These are phyloP conservation scores for Caradrina kadenii DNA, from an alignment of 2,888 invertebrate species.

Conservation along the genomic window DNA sequence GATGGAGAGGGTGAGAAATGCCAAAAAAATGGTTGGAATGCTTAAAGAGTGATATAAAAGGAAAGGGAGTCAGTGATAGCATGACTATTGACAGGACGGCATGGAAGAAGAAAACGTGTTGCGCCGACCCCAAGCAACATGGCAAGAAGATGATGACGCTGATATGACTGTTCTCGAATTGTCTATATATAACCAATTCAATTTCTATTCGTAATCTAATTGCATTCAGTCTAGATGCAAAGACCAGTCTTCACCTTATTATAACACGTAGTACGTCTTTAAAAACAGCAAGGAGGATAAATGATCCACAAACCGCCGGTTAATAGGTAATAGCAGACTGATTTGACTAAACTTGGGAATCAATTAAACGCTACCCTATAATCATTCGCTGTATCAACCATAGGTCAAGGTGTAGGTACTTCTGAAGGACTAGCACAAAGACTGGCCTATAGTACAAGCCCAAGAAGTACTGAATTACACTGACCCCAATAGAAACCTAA, in stretches of 20 bases:
- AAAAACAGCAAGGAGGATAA: slow-evolving; percentile 1
- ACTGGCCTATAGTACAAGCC: slow-evolving; percentile 12
- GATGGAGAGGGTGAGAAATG: too few relatives aligned
- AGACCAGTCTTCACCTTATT: neutral
- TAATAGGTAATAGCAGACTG: neutral
- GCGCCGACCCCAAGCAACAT: too few relatives aligned
- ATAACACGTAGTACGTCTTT: neutral
- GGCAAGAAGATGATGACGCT: too few relatives aligned
- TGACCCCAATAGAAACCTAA: slow-evolving; percentile 52
- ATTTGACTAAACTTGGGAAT: slow-evolving; percentile 21
- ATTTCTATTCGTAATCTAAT: neutral
- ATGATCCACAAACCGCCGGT: neutral
- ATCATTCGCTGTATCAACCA: neutral
- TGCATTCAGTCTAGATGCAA: neutral
- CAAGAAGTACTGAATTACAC: slow-evolving; percentile 13
- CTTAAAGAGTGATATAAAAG: too few relatives aligned
- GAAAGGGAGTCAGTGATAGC: too few relatives aligned
- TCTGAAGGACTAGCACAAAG: slow-evolving; percentile 16
- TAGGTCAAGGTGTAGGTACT: slow-evolving; percentile 33
- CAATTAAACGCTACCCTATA: slow-evolving; percentile 9
- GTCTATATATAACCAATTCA: neutral
- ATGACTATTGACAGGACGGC: too few relatives aligned
- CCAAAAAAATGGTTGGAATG: too few relatives aligned
- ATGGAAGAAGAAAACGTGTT: too few relatives aligned
- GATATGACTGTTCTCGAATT: too few relatives aligned